Base-by-base conservation (phyloP, 35 echinoderm and acorn worm species). In the Lytechinus variegatus region DNA sequence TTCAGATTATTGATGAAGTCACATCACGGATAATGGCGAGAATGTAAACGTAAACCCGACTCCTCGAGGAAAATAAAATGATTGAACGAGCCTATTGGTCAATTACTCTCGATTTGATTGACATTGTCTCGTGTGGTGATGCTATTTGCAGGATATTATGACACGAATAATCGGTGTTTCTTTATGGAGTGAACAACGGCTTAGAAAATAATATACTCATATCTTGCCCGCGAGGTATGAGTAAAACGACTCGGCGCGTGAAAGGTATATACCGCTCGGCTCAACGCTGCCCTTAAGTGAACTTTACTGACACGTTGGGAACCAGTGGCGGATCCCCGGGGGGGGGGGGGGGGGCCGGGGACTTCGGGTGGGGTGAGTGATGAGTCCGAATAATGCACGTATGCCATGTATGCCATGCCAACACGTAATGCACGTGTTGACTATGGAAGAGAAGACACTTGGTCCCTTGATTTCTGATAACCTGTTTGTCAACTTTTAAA, bases 61-160 rank as follows among this genome's bases (percentile, higher is more conserved):
- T 79, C 66, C 57, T 79, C 24, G 66, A 79, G 6, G 66, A 44
- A 44, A 44, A 44, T 44, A 44, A 44, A 44, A 79, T 79, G 14
- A 24, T n/a, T 19, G 24, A 13, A 71, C 14, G 24, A 6, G 61
- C 61, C 61, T n/a, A 79, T 79, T n/a, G 66, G 66, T 19, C 66
- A 79, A 79, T 79, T 79, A 79, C 8, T 24, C 21, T 24, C 19
- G 19, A 16, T 79, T n/a, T 79, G 66, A 79, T 79, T 79, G 66
- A 79, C 66, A 79, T 79, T 79, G 66, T 79, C 66, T 79, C 66
- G 66, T 79, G 66, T 79, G 66, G 66, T 79, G 66, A 79, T 79
- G 66, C n/a, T 79, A 79, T 79, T 79, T 79, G 66, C 66, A 24
- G 66, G 66, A 79, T 79, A 79, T 24, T 79, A 79, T 79, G 66